Base-by-base conservation (phyloP, 1,140 invertebrate species). In the Scaptomyza pallida region DNA sequence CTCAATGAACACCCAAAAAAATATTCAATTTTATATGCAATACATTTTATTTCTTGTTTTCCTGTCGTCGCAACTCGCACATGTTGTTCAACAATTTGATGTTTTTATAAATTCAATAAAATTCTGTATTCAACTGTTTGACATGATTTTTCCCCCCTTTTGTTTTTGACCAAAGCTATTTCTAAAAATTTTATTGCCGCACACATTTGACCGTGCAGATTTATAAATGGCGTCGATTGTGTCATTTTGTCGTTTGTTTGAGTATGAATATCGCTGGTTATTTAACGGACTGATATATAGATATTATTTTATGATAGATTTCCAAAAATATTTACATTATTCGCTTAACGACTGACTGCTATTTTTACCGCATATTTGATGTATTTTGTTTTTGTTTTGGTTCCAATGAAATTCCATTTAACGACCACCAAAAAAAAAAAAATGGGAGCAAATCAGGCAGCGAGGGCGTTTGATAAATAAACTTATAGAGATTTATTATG, bases 361-460 rank as follows among this genome's bases (percentile, higher is more conserved):
- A 9, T 45, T 51, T 73, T 73, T 51, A 37, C 21, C 30, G 26
- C 47, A 63, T 45, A 35, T 30, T 40, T 41, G 9, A 17, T 44
- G 30, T 56, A 43, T 69, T 41, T 52, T 44, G n/a, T 10, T 50
- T 47, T 48, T 56, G 33, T 61, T 72, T 61, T 47, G 12, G 23
- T 26, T 44, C 16, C 56, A 78, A 65, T 75, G 57, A 17, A 52
- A 52, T 83, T 79, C 56, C 75, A 76, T 76, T 85, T 85, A 62
- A 43, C 48, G 33, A 15, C 10, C 30, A 12, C n/a, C n/a, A 10
- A 33, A 59, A 35, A 45, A 37, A 12, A 21, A 21, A 30, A 30
- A 30, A 30, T 6, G 6, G 17, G 43, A 10, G 45, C 5, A 60
- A 54, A 64, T 51, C 40, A 37, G 17, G 37, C 56, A 57, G 50